Conservation (phyloP, 1,140 invertebrate genomes). For the Papilio helenus region DNA sequence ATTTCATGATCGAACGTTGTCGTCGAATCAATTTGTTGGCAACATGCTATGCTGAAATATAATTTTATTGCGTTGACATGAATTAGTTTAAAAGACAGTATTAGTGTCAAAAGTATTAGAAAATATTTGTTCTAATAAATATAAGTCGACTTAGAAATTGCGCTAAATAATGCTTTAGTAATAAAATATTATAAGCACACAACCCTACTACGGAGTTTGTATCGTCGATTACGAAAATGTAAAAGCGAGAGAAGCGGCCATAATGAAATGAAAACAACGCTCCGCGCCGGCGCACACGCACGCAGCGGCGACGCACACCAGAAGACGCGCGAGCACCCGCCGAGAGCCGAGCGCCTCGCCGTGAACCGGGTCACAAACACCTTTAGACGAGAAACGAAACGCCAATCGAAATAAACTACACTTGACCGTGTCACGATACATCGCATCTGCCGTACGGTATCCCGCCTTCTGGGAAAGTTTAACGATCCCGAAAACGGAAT, state of each 20-base stretch:
- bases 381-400: constrained; percentile 75
- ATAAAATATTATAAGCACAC: constrained; percentile 28
- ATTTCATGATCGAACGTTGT: constrained; percentile 22
- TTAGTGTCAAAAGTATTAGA: background rate
- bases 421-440: constrained; percentile 78
- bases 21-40: background rate
- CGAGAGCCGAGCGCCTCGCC: constrained; percentile 57
- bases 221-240: constrained; percentile 79
- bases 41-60: background rate
- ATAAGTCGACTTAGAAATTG: background rate
- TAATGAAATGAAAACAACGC: constrained; percentile 80
- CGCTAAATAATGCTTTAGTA: background rate
- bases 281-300: constrained; percentile 57
- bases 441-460: constrained; percentile 80
- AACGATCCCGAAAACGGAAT: constrained; percentile 67
- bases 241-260: constrained; percentile 78
- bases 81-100: background rate
- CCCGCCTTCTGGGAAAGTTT: constrained; percentile 78
- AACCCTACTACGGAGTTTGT: constrained; percentile 68
- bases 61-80: background rate
- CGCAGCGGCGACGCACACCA: constrained; percentile 56
- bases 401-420: constrained; percentile 76
- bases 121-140: background rate
- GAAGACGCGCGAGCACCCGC: constrained; percentile 36
- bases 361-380: constrained; percentile 79